Evolutionary conservation across 2,113 vertebrate genomes (phyloP), one percentile per base, ranked within the genome.

Genomic region (Ceyx melanurus): DNA sequence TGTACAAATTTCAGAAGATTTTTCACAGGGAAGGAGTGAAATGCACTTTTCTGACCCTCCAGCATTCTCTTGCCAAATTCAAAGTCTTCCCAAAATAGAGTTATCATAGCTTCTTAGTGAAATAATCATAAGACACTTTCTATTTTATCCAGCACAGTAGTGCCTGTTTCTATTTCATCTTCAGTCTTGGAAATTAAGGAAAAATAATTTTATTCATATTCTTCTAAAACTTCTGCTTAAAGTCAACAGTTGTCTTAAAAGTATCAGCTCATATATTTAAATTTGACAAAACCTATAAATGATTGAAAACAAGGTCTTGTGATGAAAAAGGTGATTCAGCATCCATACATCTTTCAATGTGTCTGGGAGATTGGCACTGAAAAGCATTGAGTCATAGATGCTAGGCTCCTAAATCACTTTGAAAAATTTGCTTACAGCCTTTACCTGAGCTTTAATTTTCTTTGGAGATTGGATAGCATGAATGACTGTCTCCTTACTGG

Each of bases 11-110:
- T 90, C 61, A 84, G 72, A 73, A 91, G 18, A 88, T 75, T 92
- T 94, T 96, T 95, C 89, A 90, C 68, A 89, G 58, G 9, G 73
- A 83, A 92, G 51, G 31, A 93, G 70, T 35, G 42, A 88, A 90
- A 94, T 88, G 45, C 61, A 68, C 61, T 96, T 72, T 92, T 20
- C 37, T 92, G 83, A 81, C 73, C 88, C 53, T 88, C 21, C 22
- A 86, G 70, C 3, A 6, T 72, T 83, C n/a, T 15, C 25, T 67
- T 81, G 66, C 48, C 70, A 90, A 86, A 90, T 90, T 33, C 7
- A 1, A 93, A 62, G 13, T 76, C 33, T 67, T 11, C 15, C 66
- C 23, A 71, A 88, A 82, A 71, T 1, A 60, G 37, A 82, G 53
- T 11, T 61, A 21, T 77, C 4, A 4, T 16, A 86, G 26, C 35